These are phyloP conservation scores for Chironomus riparius DNA, from an alignment of 2,888 invertebrate species.

Conservation along the genomic window DNA sequence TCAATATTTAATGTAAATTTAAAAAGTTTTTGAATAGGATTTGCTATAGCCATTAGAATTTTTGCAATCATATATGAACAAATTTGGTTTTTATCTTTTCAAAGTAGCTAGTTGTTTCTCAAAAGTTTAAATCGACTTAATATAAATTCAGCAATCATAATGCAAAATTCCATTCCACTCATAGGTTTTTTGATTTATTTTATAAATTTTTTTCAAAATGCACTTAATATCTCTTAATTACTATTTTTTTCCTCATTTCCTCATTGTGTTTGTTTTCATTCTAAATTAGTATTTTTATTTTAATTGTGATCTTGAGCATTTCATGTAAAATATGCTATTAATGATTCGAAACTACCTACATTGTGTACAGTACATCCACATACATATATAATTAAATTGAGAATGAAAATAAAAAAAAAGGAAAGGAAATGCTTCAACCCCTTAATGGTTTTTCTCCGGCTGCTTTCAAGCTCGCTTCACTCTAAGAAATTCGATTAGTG, in stretches of 20 bases:
- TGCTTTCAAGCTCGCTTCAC: background rate
- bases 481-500: background rate
- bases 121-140: no score
- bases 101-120: no score
- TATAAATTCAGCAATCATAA: no score
- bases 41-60: no score
- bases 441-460: background rate
- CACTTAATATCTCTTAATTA: background rate
- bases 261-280: background rate
- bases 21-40: no score
- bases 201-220: background rate
- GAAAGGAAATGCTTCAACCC: background rate
- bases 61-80: no score
- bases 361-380: no score
- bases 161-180: no score
- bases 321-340: background rate
- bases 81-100: no score
- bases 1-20: no score
- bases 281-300: background rate
- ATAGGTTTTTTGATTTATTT: no score
- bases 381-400: background rate
- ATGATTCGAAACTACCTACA: background rate
- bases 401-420: background rate
- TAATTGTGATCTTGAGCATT: background rate
- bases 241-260: background rate